These are phyloP conservation scores for Beris chalybata DNA, from an alignment of 2,888 invertebrate genomes.

Conservation along the genomic window DNA sequence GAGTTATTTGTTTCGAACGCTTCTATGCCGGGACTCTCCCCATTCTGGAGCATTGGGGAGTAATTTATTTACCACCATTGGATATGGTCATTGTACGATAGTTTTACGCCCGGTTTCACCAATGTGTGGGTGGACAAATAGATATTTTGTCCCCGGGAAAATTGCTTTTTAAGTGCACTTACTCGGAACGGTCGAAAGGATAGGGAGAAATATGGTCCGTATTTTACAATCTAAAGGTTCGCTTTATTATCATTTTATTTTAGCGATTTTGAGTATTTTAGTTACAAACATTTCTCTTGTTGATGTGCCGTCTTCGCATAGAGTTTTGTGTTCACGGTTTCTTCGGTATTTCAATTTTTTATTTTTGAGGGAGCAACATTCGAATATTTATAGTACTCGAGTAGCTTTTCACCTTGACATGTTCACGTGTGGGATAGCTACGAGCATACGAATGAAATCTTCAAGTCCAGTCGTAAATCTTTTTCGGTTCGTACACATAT, in stretches of 20 bases:
- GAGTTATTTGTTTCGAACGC: too few relatives aligned
- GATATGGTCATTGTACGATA: constrained; percentile 28
- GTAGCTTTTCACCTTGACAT: constrained; percentile 30
- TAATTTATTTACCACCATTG: constrained; percentile 35
- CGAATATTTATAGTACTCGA: constrained; percentile 21
- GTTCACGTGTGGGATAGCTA: constrained; percentile 29
- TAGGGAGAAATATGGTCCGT: neutral
- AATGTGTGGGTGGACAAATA: constrained; percentile 38
- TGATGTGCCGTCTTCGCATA: neutral
- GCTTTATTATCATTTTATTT: neutral
- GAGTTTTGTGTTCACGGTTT: constrained; percentile 1
- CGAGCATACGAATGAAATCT: constrained; percentile 24
- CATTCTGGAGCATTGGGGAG: constrained; percentile 6
- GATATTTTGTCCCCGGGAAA: constrained; percentile 35
- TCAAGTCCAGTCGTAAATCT: constrained; percentile 27
- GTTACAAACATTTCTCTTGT: neutral
- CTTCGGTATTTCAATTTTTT: neutral
- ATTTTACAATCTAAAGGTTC: constrained; percentile 5
- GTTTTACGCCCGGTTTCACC: constrained; percentile 15
- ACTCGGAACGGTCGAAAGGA: neutral
- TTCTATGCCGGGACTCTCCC: neutral
- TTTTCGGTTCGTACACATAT: constrained; percentile 9
- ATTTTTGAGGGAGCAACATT: constrained; percentile 2
- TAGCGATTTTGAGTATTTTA: neutral
- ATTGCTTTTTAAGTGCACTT: constrained; percentile 36